Percentiles rank a stretch among this genome's conserved stretches.
These are phyloP conservation scores for Drosophila paranaensis DNA, from an alignment of 2,888 invertebrate genomes.

Conservation along the genomic window DNA sequence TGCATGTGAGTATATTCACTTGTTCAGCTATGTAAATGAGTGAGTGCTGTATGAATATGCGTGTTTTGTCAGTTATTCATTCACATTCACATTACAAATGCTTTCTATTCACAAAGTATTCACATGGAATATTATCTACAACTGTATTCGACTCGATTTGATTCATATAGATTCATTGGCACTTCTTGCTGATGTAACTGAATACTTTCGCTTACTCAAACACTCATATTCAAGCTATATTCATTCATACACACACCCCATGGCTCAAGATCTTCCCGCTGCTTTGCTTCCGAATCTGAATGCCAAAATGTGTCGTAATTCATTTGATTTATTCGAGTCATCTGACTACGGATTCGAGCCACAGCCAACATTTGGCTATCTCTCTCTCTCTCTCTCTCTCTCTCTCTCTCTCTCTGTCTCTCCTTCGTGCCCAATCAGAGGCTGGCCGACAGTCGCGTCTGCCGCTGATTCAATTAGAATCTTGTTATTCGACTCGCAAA, in stretches of 20 bases:
- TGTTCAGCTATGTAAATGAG: not conserved
- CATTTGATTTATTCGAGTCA: constrained; percentile 29
- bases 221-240: not conserved
- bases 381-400: not conserved
- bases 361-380: constrained; percentile 2
- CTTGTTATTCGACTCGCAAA: constrained; percentile 41
- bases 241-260: not conserved
- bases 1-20: no score
- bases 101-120: not conserved
- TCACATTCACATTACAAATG: not conserved
- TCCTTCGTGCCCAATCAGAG: not conserved
- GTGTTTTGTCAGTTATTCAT: not conserved
- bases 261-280: not conserved
- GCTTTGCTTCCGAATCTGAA: not conserved
- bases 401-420: not conserved
- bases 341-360: constrained; percentile 12
- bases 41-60: not conserved
- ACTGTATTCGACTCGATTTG: no score
- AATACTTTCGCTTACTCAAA: not conserved
- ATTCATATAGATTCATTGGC: no score
- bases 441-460: constrained; percentile 22
- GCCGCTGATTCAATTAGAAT: constrained; percentile 59
- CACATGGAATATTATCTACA: not conserved
- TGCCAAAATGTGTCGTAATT: constrained; percentile 31
- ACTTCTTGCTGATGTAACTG: not conserved